These are phyloP conservation scores for Grallaria varia DNA, from an alignment of 2,113 vertebrate genomes.

Conservation along the genomic window DNA sequence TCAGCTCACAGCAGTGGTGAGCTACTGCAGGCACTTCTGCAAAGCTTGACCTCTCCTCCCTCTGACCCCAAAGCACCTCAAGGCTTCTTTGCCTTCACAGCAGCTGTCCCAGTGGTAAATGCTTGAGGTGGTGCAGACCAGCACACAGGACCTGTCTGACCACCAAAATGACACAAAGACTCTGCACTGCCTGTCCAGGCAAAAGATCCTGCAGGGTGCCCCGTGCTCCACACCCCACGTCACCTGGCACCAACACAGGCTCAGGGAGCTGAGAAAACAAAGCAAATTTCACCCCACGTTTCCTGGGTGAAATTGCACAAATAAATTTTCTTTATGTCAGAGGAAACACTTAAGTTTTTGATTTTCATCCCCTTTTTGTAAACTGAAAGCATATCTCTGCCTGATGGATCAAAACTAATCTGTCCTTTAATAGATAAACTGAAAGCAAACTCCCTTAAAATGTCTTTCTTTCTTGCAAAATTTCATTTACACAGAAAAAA, in stretches of 20 bases:
- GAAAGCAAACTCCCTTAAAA: background rate
- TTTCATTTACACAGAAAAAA: background rate
- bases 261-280: background rate
- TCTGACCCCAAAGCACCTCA: background rate
- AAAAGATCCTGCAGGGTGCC: background rate
- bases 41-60: background rate
- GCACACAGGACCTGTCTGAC: background rate
- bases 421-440: background rate
- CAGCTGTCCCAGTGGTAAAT: too few relatives aligned
- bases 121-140: background rate
- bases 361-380: background rate
- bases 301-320: background rate
- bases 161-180: background rate
- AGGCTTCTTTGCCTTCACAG: background rate
- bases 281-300: background rate
- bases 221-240: accelerated
- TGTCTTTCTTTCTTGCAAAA: background rate
- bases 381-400: background rate
- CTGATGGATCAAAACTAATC: background rate
- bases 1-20: background rate
- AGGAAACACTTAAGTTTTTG: background rate
- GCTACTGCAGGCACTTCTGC: accelerated
- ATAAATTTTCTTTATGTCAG: background rate
- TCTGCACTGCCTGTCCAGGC: background rate
- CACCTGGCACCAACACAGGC: too few relatives aligned